These are phyloP conservation scores for Rana temporaria DNA, from an alignment of 2,113 vertebrate genomes.

Conservation along the genomic window DNA sequence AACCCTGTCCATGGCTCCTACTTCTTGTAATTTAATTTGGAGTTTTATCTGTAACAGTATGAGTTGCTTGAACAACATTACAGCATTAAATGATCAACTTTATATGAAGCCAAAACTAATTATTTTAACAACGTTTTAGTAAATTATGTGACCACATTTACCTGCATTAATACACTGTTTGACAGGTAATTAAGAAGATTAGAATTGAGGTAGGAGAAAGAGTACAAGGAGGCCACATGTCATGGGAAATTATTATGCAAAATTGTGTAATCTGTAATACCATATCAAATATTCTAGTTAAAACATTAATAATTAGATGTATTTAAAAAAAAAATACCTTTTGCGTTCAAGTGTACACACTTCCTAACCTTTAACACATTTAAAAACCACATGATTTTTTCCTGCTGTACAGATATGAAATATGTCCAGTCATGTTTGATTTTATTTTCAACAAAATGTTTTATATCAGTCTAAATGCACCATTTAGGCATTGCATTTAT, in stretches of 20 bases:
- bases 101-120: slow-evolving; percentile 7
- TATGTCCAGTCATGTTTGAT: too few relatives aligned
- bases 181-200: background rate
- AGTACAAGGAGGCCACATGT: background rate
- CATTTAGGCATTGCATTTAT: too few relatives aligned
- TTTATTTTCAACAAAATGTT: too few relatives aligned
- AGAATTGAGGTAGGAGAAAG: background rate
- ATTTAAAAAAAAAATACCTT: too few relatives aligned
- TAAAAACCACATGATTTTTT: too few relatives aligned
- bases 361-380: too few relatives aligned
- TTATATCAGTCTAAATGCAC: too few relatives aligned
- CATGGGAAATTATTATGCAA: background rate
- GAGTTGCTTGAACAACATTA: slow-evolving; percentile 21
- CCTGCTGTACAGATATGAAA: too few relatives aligned
- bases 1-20: background rate
- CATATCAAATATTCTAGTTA: too few relatives aligned
- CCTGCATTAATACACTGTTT: background rate
- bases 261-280: too few relatives aligned
- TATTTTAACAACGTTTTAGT: slow-evolving; percentile 5
- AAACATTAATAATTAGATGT: too few relatives aligned
- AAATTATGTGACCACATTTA: background rate
- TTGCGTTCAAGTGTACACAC: too few relatives aligned
- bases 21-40: slow-evolving; percentile 4
- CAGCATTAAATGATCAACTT: background rate
- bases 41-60: slow-evolving; percentile 32